A percentile compares a stretch with the other conserved stretches of the same genome.
Conservation (phyloP, 2,113 vertebrate genomes). For the Centropus unirufus region DNA sequence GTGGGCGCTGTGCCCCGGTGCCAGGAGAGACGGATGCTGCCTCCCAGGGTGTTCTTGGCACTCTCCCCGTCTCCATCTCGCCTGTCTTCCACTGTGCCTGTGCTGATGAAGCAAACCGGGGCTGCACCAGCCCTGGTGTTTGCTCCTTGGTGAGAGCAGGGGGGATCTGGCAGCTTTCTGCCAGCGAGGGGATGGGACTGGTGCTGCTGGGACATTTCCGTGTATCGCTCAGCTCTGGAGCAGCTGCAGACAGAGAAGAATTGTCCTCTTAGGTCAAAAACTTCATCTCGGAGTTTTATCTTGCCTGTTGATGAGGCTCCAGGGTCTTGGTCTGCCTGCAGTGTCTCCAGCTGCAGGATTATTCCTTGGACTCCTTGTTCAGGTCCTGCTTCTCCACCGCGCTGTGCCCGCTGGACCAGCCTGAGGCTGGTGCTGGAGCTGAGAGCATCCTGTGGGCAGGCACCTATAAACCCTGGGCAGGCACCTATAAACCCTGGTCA, state of each 20-base stretch:
- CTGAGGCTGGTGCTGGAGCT: not conserved
- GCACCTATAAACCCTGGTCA: rapidly evolving
- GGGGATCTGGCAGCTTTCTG: not conserved
- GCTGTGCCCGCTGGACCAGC: not conserved
- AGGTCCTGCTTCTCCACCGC: not conserved
- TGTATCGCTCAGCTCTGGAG: rapidly evolving
- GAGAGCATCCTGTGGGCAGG: rapidly evolving
- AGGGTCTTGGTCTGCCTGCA: not conserved
- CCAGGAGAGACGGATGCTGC: not conserved
- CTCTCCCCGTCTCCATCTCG: not conserved
- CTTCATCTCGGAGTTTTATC: not conserved
- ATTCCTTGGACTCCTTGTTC: not conserved
- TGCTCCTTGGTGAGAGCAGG: not conserved
- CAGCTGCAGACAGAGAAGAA: not conserved
- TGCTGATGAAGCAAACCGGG: not conserved
- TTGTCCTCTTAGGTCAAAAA: not conserved
- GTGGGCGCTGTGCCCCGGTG: rapidly evolving
- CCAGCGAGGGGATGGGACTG: rapidly evolving
- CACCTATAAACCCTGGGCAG: rapidly evolving
- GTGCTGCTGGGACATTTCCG: not conserved
- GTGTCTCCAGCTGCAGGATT: not conserved
- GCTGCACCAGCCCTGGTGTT: not conserved
- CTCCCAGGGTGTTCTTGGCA: rapidly evolving
- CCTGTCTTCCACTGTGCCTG: not conserved
- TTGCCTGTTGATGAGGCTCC: not conserved